Percentiles rank a stretch among this genome's conserved stretches.
Evolutionary conservation across 2,113 vertebrate genomes (phyloP).

Genomic region (Neogobius melanostomus): DNA sequence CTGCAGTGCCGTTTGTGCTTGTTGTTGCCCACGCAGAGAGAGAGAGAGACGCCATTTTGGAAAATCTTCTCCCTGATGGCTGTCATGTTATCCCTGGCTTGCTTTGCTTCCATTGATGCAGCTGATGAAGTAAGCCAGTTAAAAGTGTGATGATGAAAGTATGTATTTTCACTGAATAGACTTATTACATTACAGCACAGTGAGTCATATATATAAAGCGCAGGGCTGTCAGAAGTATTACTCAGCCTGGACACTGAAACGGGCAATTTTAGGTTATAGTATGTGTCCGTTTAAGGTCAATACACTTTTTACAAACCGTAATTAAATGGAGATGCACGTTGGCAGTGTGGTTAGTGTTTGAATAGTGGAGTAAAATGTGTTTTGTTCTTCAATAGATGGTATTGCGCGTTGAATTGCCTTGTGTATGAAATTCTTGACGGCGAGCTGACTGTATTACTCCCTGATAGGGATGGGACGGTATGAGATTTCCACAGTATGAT

Average conservation of each 20-base stretch:
- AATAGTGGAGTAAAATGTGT: no score
- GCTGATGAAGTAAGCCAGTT: slow-evolving; percentile 33
- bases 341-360: not conserved
- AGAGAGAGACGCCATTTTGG: slow-evolving; percentile 63
- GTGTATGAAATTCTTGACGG: no score
- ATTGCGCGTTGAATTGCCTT: no score
- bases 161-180: not conserved
- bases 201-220: not conserved
- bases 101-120: not conserved
- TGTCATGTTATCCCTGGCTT: slow-evolving; percentile 23
- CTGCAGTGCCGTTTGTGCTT: slow-evolving; percentile 55
- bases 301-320: no score
- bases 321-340: not conserved
- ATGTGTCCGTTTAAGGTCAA: not conserved
- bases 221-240: not conserved
- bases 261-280: slow-evolving; percentile 11
- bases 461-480: no score
- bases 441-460: no score
- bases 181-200: not conserved
- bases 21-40: slow-evolving; percentile 65
- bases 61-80: slow-evolving; percentile 48
- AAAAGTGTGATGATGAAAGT: not conserved
- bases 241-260: slow-evolving; percentile 17
- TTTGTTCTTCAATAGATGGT: no score
- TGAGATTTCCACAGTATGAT: no score